Evolutionary conservation across 2,888 invertebrate species (phyloP), one percentile per base, ranked within the genome.

Genomic region (Agrotis exclamationis): DNA sequence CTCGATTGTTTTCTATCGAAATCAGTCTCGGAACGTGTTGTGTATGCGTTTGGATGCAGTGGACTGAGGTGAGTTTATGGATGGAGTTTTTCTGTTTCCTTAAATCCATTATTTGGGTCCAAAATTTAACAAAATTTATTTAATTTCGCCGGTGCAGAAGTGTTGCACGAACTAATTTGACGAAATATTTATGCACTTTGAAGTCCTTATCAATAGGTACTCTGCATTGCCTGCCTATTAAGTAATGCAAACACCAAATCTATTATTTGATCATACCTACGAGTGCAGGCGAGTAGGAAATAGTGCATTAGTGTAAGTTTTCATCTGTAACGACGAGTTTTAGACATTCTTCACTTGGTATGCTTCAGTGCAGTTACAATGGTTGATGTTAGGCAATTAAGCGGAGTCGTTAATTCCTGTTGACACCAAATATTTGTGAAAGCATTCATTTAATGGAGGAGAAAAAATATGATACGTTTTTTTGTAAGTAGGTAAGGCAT

Each of bases 31-130:
- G 48, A 71, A 73, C 80, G 67, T 83, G 78, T 76, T 76, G 84
- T 83, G 81, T 72, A 76, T 82, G 80, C 73, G 69, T 75, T 80
- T 84, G 85, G 83, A 84, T 84, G 83, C 83, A 74, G 63, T 85
- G 72, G 72, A 80, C 47, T 74, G 47, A 80, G 83, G 83, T 83
- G 54, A 84, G 83, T 82, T 77, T 48, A n/a, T 22, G 33, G 33
- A 63, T 39, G 44, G 44, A 70, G 50, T 64, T 54, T 59, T 59
- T 63, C 51, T 45, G 44, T 44, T 58, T 53, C 1, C 53, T 50
- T 58, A 44, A 58, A 33, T 11, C n/a, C 2, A 11, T 18, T 24
- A 13, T 63, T 28, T 48, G 4, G 14, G 3, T 39, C 39, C 39
- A 39, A 39, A 39, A 39, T 39, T 39, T 11, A 39, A 39, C 9